Base-by-base conservation (phyloP, 2,888 invertebrate species). In the Pachydiplax longipennis region DNA sequence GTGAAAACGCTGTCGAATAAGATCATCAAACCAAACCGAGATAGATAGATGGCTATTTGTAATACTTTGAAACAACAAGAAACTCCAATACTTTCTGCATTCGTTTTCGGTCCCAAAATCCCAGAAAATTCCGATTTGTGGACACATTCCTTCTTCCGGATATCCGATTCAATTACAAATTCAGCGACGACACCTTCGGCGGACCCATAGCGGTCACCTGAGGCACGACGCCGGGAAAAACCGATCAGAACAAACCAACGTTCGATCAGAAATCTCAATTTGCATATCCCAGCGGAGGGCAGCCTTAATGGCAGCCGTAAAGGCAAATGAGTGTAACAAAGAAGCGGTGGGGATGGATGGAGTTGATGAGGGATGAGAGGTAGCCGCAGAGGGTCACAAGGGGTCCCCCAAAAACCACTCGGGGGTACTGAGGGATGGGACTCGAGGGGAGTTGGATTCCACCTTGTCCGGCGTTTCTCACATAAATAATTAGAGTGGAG, bases 401-500 rank as follows among this genome's bases (percentile, higher is more conserved):
- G 87, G 87, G 61, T 53, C 73, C 73, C 61, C 25, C 31, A 22
- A 61, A 87, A 87, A 61, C 37, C 87, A 87, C 87, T 61, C 61
- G 61, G 61, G 87, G 87, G 87, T 31, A 61, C 35, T 87, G 87
- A 44, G n/a, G 87, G 87, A 87, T 61, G 37, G 87, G 87, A 37
- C 61, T 87, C 53, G 15, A 53, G 25, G 40, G 81, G 3, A 40
- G 40, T 37, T 37, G 87, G 61, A 65, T 87, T 61, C 87, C 87
- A 61, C 65, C 87, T 87, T 65, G 87, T 87, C 87, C 87, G 13
- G 61, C 87, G 61, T 87, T 87, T 87, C 87, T 87, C 87, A 87
- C 87, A 87, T 87, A 87, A 87, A 87, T 87, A 87, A 87, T 87
- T 87, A 87, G 87, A 87, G 87, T 58, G 22, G 65, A 37, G 37